A percentile compares a stretch with the other conserved stretches of the same genome.
Evolutionary conservation across 2,797 vertebrate species (phyloP).

Genomic region (Manis javanica): DNA sequence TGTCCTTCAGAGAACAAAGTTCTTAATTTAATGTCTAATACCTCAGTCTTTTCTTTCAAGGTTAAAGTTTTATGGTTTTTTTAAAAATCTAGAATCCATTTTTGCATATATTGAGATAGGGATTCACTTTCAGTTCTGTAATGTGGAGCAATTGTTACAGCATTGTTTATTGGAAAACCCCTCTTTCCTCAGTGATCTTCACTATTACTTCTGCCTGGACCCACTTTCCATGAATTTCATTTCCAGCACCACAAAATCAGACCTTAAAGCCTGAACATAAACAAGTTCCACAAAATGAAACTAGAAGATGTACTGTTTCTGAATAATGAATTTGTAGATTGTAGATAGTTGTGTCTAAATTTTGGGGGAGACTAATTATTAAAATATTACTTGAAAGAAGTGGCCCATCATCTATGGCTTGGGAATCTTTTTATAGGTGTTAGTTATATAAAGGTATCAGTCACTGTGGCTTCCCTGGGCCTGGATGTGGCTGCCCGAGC

Average conservation of each 20-base stretch:
- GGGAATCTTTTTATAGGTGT: neutral
- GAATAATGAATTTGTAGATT: neutral
- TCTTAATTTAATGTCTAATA: neutral
- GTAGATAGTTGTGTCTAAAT: neutral
- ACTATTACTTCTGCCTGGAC: neutral
- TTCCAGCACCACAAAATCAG: neutral
- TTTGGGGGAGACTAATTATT: neutral
- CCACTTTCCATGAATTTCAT: neutral
- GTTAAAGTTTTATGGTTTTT: neutral
- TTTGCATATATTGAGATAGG: neutral
- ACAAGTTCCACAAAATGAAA: neutral
- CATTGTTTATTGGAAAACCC: neutral
- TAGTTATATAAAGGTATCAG: neutral
- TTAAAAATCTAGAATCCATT: neutral
- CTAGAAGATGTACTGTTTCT: neutral
- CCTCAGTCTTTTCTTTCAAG: neutral
- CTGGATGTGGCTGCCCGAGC: neutral
- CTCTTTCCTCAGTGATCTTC: neutral
- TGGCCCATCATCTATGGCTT: neutral
- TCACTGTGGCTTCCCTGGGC: neutral
- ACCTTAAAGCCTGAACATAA: neutral
- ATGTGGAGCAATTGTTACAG: neutral
- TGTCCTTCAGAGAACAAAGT: neutral
- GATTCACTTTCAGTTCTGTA: neutral
- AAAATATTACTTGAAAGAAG: neutral